These are phyloP conservation scores for Opisthocomus hoazin DNA, from an alignment of 2,113 vertebrate species.

Conservation along the genomic window DNA sequence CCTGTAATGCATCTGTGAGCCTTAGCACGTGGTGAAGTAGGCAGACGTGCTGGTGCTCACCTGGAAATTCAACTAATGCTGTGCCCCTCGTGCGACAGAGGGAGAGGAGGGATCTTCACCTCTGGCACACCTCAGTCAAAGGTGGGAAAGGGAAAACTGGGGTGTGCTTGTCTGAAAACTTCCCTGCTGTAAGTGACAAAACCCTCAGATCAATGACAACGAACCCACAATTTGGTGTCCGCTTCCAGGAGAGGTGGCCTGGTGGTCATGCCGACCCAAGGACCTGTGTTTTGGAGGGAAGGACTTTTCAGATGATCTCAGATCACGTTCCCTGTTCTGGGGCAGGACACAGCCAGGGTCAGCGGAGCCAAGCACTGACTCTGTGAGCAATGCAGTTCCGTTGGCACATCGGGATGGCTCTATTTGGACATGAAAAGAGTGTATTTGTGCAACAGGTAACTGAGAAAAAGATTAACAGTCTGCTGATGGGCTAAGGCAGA, in stretches of 20 bases:
- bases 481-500: neutral
- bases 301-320: neutral
- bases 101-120: neutral
- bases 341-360: no score
- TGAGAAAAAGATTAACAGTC: neutral
- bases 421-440: no score
- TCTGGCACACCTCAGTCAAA: neutral
- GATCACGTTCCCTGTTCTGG: rapidly evolving
- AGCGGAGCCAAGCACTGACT: neutral
- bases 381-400: neutral
- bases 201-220: neutral
- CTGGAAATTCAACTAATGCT: neutral
- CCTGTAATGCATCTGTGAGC: neutral
- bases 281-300: neutral
- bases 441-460: no score
- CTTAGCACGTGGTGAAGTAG: neutral
- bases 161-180: neutral
- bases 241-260: neutral
- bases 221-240: no score
- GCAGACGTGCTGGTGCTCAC: neutral
- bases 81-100: neutral
- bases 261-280: neutral
- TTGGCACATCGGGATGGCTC: no score
- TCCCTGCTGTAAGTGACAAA: neutral
- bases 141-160: neutral